Base-by-base conservation (phyloP, 2,888 invertebrate species). In the Fragum whitleyi region DNA sequence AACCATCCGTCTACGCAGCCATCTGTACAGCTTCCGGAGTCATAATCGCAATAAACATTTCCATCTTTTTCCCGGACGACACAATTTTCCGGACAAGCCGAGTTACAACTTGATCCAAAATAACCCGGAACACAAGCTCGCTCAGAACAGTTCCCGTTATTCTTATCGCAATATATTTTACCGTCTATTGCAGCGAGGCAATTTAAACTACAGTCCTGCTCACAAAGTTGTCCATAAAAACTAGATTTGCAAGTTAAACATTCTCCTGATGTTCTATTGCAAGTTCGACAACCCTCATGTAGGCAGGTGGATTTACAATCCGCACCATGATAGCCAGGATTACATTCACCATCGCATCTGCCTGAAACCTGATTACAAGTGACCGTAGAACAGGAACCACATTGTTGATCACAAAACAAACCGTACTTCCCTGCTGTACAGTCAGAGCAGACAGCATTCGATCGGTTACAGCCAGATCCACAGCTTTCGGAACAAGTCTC, bases 1-100 rank as follows among this genome's bases (percentile, higher is more conserved):
- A 74, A 84, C 23, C 53, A 81, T 7, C 61, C 59, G 29, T 71
- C 76, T 14, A 73, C 55, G 26, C 84, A 84, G 0, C 81, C 79
- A 23, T 76, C 62, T 1, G 57, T 39, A 67, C 84, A 84, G 51
- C 74, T 71, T 42, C 81, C 67, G 6, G 42, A 32, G 3, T 32
- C 29, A 32, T 32, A 61, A 32, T 61, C n/a, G n/a, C 61, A 61
- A 32, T 61, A 32, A 0, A 61, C 32, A 2, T 32, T 29, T n/a
- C 16, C 61, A 19, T 32, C 32, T 16, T 6, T 2, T 19, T 61
- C 32, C n/a, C 61, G 11, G 9, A 42, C 42, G 2, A 36, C 70
- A 55, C 70, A 70, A 23, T 57, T 36, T 3, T 32, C 36, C 3
- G 55, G 55, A 70, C 70, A 70, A 21, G 29, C 21, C n/a, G 29